Percentiles rank a stretch among this genome's conserved stretches.
Evolutionary conservation across 2,888 invertebrate species (phyloP).

Genomic region (Archaeoteleia sp.): DNA sequence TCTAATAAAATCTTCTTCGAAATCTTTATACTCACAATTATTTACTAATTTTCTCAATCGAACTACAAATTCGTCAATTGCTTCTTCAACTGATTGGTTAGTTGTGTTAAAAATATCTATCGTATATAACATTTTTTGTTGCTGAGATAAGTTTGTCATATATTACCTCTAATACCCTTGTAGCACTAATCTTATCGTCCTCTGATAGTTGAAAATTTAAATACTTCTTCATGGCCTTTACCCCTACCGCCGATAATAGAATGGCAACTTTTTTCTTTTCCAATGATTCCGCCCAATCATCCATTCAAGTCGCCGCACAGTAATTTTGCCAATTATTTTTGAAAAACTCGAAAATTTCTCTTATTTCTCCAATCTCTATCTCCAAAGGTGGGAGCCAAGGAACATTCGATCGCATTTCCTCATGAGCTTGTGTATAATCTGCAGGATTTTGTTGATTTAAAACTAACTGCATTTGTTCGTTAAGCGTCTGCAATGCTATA

Average conservation of each 20-base stretch:
- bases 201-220: slow-evolving; percentile 15
- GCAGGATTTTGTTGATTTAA: too few species aligned
- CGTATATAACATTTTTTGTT: slow-evolving; percentile 14
- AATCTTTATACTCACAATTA: slow-evolving; percentile 13
- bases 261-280: slow-evolving; percentile 14
- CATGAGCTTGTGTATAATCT: too few species aligned
- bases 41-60: slow-evolving; percentile 8
- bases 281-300: slow-evolving; percentile 2
- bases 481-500: too few species aligned
- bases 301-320: slow-evolving; percentile 7
- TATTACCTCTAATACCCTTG: slow-evolving; percentile 6
- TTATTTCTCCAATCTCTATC: slow-evolving; percentile 10
- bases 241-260: slow-evolving; percentile 7
- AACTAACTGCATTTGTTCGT: too few species aligned
- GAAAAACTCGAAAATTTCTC: slow-evolving; percentile 19
- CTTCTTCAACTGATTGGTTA: slow-evolving; percentile 11
- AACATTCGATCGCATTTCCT: too few species aligned
- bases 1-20: slow-evolving; percentile 5
- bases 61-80: slow-evolving; percentile 5
- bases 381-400: slow-evolving; percentile 22
- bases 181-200: background rate
- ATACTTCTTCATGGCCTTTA: slow-evolving; percentile 18
- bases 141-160: slow-evolving; percentile 4
- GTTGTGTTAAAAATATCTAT: slow-evolving; percentile 12
- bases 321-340: slow-evolving; percentile 10